A percentile compares a stretch with the other conserved stretches of the same genome.
Conservation (phyloP, 2,113 vertebrate species). For the Colinus virginianus region DNA sequence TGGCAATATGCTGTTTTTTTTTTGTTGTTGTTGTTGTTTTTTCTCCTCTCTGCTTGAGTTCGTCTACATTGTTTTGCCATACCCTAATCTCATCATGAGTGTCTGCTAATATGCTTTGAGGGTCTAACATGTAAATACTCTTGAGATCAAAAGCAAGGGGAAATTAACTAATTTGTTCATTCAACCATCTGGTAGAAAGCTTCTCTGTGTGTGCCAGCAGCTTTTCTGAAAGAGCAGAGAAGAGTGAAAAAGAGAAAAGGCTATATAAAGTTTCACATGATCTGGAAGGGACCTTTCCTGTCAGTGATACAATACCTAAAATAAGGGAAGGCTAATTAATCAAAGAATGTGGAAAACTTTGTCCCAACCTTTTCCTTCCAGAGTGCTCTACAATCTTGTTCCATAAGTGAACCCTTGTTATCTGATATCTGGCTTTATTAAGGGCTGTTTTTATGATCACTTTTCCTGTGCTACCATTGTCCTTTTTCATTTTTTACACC, state of each 20-base stretch:
- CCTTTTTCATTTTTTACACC: background rate
- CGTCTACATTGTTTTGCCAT: background rate
- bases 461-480: background rate
- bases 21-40: background rate
- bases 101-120: background rate
- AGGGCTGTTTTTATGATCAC: background rate
- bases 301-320: background rate
- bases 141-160: background rate
- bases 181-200: background rate
- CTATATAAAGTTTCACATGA: background rate
- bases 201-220: background rate
- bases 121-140: background rate
- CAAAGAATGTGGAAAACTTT: background rate
- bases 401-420: background rate
- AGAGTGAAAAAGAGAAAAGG: background rate
- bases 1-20: background rate
- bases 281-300: background rate
- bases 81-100: background rate
- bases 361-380: background rate
- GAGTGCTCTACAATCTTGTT: background rate
- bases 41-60: background rate
- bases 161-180: constrained; percentile 19
- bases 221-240: background rate
- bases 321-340: background rate
- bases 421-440: background rate